phyloP scores from a whole-genome alignment of 1,140 invertebrate genomes.

The Drosophila serrata region DNA sequence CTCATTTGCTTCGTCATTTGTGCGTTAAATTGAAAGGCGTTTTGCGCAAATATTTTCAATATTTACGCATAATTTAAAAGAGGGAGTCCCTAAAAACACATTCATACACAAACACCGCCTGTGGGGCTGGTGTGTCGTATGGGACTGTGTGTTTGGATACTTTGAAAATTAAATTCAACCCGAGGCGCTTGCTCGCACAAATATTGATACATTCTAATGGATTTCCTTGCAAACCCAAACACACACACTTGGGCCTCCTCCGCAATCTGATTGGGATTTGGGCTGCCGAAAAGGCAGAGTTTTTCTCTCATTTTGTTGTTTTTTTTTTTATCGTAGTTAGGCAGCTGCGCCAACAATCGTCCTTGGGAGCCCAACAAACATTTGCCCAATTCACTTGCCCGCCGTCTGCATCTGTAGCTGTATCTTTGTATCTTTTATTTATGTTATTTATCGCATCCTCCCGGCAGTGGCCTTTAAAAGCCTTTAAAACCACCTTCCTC shows the following conservation, averaged over 20 bases:
- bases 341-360: constrained; percentile 71
- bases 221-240: constrained; percentile 59
- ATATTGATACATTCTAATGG: constrained; percentile 85
- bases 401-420: constrained; percentile 22
- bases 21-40: constrained; percentile 71
- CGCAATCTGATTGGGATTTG: constrained; percentile 43
- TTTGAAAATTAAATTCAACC: constrained; percentile 81
- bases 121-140: constrained; percentile 13
- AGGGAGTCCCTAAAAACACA: constrained; percentile 17
- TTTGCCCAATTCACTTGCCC: constrained; percentile 66
- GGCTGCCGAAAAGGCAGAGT: constrained; percentile 61
- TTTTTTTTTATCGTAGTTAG: constrained; percentile 79
- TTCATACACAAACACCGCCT: neutral
- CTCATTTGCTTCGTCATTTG: constrained; percentile 52
- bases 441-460: constrained; percentile 77
- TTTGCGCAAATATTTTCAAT: constrained; percentile 77
- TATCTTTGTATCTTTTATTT: constrained; percentile 72
- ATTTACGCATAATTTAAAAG: constrained; percentile 79
- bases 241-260: constrained; percentile 13
- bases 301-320: no score
- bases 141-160: constrained; percentile 55
- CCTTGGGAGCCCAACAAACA: constrained; percentile 71
- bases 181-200: constrained; percentile 71
- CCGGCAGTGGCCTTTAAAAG: constrained; percentile 59
- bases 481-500: constrained; percentile 64